Base-by-base conservation (phyloP, 2,113 vertebrate species). In the Cyphomyrus discorhynchus region DNA sequence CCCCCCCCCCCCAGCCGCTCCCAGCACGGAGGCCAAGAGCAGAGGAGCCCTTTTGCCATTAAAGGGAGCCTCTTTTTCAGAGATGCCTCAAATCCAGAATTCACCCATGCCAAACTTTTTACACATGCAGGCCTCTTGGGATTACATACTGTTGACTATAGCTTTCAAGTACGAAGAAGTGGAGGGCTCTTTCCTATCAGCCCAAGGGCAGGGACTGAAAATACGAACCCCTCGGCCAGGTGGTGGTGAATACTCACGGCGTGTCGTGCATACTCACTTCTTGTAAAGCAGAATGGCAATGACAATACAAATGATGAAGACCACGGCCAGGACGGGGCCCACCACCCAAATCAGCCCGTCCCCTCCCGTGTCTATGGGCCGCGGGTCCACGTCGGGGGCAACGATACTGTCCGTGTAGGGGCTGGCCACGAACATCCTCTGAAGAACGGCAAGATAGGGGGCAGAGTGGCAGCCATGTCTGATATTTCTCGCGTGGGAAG, bases 271-370 rank as follows among this genome's bases (percentile, higher is more conserved):
- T 89, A 93, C 98, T 98, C 95, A 99, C 98, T 99, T 99, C 95
- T 99, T 99, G 93, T 99, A 99, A 7, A 99, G 96, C 5, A 99
- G 96, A 91, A 99, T 99, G 90, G 98, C 98, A 0, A 99, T 99
- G 88, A 99, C 98, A 2, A 99, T 99, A 94, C 98, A 99, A 94
- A 99, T 99, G 92, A 99, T 99, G 95, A 99, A 99, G 89, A 99
- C 97, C 90, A 99, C 98, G 0, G 98, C 98, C 87, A 99, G 94
- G 50, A 99, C 98, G 0, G 98, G 98, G 52, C 98, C 98, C 0
- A 99, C 97, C 94, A 99, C 98, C 98, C 98, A 99, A 94, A 99
- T 98, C n/a, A 99, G 97, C 15, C 98, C 98, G 52, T 99, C 98
- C 85, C 97, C 98, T 0, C 98, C 97, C 0, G 92, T 90, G 0